Evolutionary conservation across 2,113 vertebrate genomes (phyloP).

Genomic region (Myiozetetes cayanensis): DNA sequence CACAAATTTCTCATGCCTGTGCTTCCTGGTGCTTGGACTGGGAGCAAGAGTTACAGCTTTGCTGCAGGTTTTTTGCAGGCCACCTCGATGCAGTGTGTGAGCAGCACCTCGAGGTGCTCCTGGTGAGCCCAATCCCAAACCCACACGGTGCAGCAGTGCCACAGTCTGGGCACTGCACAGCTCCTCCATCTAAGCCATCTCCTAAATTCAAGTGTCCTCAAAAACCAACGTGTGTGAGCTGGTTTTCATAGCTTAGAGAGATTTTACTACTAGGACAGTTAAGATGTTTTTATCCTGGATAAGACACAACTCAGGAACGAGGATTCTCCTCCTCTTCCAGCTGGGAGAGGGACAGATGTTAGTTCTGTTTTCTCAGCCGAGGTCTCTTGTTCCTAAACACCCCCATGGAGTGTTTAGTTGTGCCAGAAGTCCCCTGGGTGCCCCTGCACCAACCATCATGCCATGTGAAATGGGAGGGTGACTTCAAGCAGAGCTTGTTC

Average conservation of each 20-base stretch:
- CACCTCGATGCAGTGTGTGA: rapidly evolving
- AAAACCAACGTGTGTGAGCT: rapidly evolving
- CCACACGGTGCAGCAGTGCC: background rate
- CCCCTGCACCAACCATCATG: background rate
- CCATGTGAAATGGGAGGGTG: background rate
- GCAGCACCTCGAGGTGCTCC: background rate
- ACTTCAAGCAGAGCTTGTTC: background rate
- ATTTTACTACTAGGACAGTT: background rate
- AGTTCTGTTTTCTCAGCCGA: background rate
- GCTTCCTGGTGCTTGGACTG: rapidly evolving
- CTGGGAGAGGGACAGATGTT: background rate
- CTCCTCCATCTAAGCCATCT: background rate
- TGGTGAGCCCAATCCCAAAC: background rate
- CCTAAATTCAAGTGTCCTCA: background rate
- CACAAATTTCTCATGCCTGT: background rate
- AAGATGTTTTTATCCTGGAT: background rate
- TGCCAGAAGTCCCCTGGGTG: background rate
- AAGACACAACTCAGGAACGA: background rate
- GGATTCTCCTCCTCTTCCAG: background rate
- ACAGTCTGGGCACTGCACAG: background rate
- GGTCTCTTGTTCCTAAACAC: background rate
- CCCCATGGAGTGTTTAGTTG: background rate
- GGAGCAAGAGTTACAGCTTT: background rate
- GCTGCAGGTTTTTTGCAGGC: background rate
- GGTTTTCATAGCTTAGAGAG: background rate